Base-by-base conservation (phyloP, 1,140 invertebrate species). In the Antheraea pernyi region DNA sequence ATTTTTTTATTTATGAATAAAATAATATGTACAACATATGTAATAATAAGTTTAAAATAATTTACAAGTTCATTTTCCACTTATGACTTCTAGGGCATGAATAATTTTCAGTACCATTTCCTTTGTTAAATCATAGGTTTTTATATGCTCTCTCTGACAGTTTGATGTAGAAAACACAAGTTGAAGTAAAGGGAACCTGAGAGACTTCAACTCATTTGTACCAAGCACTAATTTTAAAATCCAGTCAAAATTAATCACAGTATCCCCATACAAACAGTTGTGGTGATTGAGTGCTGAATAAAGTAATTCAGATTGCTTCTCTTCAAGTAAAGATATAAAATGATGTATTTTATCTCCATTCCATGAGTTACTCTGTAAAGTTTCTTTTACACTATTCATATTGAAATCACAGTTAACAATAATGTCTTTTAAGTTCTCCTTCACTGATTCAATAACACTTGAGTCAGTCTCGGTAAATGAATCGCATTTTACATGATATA, bases 231-330 rank as follows among this genome's bases (percentile, higher is more conserved):
- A 74, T 73, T 89, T 91, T 18, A 90, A 39, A 67, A 69, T 68
- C 86, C 89, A 92, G 76, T 91, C 85, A 80, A 86, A 90, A 67
- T 77, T 71, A 53, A 75, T 66, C 7, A 90, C 62, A 59, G 80
- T 80, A 71, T 89, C 85, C 63, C 83, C 85, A 67, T 78, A 74
- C 18, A 18, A 30, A 70, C 83, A 81, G 72, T 89, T 90, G 61
- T 86, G 72, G 70, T 85, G 68, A 72, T 83, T 73, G 59, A 90
- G 66, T 65, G 79, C 78, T 65, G 76, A 72, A 70, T 81, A 72
- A 19, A 86, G 71, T 22, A 42, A 90, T 75, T 88, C 75, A 10
- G 75, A 75, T 71, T 82, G 82, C 59, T 71, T 77, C 60, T 71
- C 69, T 68, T 83, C 71, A 48, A 89, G 65, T 19, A 66, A 36